These are phyloP conservation scores for Pogonophryne albipinna DNA, from an alignment of 2,797 vertebrate genomes.

Conservation along the genomic window DNA sequence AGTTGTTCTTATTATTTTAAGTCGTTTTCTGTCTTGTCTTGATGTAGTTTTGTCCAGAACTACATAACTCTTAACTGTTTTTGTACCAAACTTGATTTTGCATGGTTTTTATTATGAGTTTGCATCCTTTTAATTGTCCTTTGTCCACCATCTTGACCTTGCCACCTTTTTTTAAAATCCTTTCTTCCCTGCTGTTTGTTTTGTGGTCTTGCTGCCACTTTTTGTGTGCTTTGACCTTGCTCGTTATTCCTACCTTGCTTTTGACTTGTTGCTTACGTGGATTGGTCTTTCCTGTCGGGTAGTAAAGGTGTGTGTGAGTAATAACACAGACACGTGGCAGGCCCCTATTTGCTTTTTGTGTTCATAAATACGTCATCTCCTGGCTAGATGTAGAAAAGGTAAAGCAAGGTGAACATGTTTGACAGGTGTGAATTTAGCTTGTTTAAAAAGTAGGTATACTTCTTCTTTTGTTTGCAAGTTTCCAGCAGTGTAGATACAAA, in stretches of 20 bases:
- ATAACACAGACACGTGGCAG: neutral
- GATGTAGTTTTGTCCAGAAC: neutral
- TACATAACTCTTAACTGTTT: neutral
- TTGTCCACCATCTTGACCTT: neutral
- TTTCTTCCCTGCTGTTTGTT: neutral
- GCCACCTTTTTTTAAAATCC: neutral
- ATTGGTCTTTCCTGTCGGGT: neutral
- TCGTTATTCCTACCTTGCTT: neutral
- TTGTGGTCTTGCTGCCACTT: neutral
- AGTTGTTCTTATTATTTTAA: neutral
- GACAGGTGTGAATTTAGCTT: neutral
- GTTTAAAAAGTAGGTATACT: neutral
- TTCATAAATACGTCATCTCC: slow-evolving; percentile 3
- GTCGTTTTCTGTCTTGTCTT: neutral
- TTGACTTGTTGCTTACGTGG: neutral
- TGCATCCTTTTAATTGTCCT: neutral
- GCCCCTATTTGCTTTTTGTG: neutral
- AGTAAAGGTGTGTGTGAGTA: neutral
- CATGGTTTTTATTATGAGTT: no score
- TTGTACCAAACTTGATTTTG: neutral
- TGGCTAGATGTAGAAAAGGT: slow-evolving; percentile 9
- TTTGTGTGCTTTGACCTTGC: neutral
- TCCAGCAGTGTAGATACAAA: no score
- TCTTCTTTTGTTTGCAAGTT: neutral
- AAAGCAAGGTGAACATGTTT: neutral